Percentiles rank a stretch among this genome's conserved stretches.
phyloP scores from a whole-genome alignment of 1,140 invertebrate genomes.

The Drosophila asahinai region DNA sequence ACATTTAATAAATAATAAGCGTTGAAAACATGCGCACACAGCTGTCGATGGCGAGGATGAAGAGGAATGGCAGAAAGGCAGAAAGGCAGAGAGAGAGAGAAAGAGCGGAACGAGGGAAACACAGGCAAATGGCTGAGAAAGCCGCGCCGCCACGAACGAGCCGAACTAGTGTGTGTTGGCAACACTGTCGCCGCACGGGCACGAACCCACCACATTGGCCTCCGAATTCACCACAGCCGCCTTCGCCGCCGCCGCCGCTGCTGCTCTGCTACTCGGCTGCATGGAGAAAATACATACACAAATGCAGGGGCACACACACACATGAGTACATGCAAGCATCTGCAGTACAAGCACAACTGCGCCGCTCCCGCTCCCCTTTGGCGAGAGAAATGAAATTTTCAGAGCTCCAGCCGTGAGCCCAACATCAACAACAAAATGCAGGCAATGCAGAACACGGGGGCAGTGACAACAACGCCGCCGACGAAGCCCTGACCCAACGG shows the following conservation, averaged over 20 bases:
- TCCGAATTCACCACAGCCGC: constrained; percentile 24
- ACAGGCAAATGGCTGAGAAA: constrained; percentile 30
- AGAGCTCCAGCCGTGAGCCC: constrained; percentile 18
- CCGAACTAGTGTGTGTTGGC: constrained; percentile 64
- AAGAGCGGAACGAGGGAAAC: constrained; percentile 25
- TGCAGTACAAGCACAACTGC: constrained; percentile 23
- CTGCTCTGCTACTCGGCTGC: constrained; percentile 44
- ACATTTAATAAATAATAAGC: constrained; percentile 74
- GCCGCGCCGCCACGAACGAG: constrained; percentile 43
- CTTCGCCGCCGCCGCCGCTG: constrained; percentile 22
- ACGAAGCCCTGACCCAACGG: constrained; percentile 72
- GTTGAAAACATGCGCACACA: constrained; percentile 79
- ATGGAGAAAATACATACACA: constrained; percentile 75
- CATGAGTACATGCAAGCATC: constrained; percentile 16
- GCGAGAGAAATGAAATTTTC: constrained; percentile 17
- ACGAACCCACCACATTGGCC: constrained; percentile 55
- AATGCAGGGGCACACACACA: constrained; percentile 26
- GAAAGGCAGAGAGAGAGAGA: constrained; percentile 17
- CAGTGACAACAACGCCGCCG: constrained; percentile 48
- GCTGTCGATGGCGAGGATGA: constrained; percentile 55
- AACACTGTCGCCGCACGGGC: constrained; percentile 52
- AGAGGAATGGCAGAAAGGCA: constrained; percentile 31
- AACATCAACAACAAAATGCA: constrained; percentile 34
- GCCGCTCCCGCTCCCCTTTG: constrained; percentile 6
- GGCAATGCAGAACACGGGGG: constrained; percentile 7